Base-by-base conservation (phyloP, 2,797 vertebrate genomes). In the Benthosema pterotum region DNA sequence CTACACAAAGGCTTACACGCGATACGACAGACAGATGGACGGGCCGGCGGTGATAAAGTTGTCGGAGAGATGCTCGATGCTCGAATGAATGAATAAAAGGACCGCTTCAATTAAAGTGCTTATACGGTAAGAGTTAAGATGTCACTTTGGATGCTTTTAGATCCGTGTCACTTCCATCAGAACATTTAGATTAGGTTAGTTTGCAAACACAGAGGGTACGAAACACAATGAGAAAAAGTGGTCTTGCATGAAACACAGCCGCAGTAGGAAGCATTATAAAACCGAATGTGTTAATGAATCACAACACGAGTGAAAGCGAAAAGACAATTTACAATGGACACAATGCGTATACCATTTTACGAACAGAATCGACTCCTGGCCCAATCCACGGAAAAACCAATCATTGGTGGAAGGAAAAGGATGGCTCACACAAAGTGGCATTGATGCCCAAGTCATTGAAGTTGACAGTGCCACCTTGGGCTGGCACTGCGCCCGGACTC, bases 381-480 rank as follows among this genome's bases (percentile, higher is more conserved):
- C 22, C 48, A 79, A 56, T 70, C 52, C 53, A 56, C 61, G 25
- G 17, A 25, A 65, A n/a, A 75, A 49, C 13, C 77, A 59, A 74
- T 60, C 74, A 48, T 56, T 63, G 60, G 52, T 60, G 64, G 65
- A 66, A 72, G 43, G 43, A 14, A 63, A 49, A 65, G 56, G 63
- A 60, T 59, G 18, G n/a, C n/a, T 60, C 60, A 78, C 74, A 12
- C 12, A 61, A 63, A 14, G 64, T 66, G 67, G 61, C 73, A 83
- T 68, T 73, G 60, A 81, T 71, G 63, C 64, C 78, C 79, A 67
- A 80, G 78, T 87, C 80, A 84, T 70, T 75, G 80, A 82, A 79
- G 77, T 79, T 88, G 85, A 85, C 74, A 72, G 67, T 78, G 79
- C 73, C 80, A 87, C 76, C 71, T 82, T 85, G 59, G 42, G 65